Evolutionary conservation across 2,888 invertebrate genomes (phyloP).

Genomic region (Noctua comes): DNA sequence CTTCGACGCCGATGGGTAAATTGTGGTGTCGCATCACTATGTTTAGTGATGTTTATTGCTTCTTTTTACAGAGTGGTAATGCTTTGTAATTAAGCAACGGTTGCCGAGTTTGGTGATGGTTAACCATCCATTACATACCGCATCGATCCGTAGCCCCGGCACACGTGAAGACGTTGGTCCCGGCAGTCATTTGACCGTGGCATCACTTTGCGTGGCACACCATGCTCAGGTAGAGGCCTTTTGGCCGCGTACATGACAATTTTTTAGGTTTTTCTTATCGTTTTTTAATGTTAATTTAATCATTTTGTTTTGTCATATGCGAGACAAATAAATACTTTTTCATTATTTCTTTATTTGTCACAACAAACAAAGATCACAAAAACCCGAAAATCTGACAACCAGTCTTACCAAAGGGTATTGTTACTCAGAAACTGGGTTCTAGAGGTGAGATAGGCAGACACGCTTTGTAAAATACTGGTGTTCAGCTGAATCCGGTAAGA

Average conservation of each 20-base stretch:
- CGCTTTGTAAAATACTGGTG: not conserved
- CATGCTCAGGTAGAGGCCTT: no score
- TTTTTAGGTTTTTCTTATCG: no score
- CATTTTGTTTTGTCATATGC: no score
- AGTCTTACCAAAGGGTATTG: no score
- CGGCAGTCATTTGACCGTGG: not conserved
- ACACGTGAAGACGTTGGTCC: not conserved
- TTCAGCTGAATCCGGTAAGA: not conserved
- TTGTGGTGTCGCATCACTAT: constrained; percentile 22
- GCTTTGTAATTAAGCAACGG: not conserved
- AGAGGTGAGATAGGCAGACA: not conserved
- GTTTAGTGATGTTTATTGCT: constrained; percentile 1
- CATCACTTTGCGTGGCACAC: no score
- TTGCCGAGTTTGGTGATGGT: not conserved
- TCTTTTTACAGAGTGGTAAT: constrained; percentile 4
- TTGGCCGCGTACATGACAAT: no score
- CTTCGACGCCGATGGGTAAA: constrained; percentile 22
- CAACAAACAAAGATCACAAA: no score
- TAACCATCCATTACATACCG: not conserved
- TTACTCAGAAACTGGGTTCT: no score
- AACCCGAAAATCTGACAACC: no score
- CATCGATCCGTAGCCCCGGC: not conserved
- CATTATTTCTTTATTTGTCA: no score
- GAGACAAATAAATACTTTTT: no score
- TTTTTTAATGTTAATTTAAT: no score